Conservation (phyloP, 2,888 invertebrate species). For the Lobophora halterata region DNA sequence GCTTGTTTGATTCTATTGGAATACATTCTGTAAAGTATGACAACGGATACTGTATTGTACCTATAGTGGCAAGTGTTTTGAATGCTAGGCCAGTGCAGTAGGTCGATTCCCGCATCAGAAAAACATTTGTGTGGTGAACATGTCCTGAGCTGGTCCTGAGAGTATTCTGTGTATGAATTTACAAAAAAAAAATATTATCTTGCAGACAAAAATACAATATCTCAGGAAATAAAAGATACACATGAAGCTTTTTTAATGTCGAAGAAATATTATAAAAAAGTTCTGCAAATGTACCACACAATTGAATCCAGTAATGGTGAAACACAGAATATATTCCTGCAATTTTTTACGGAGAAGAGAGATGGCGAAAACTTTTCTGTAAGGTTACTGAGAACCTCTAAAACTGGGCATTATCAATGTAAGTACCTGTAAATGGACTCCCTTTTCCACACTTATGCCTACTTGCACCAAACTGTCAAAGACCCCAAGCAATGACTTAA, state of each 20-base stretch:
- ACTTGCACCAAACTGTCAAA: too few species aligned
- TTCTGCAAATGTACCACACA: conserved; percentile 64
- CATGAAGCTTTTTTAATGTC: conserved; percentile 74
- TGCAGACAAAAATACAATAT: conserved; percentile 62
- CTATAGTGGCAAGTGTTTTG: too few species aligned
- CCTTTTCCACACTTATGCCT: too few species aligned
- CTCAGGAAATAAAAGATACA: conserved; percentile 68
- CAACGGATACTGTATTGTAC: too few species aligned
- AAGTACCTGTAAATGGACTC: conserved; percentile 40
- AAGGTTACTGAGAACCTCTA: conserved; percentile 46
- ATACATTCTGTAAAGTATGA: too few species aligned
- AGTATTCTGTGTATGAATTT: too few species aligned
- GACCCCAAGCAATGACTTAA: too few species aligned
- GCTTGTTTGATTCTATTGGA: too few species aligned
- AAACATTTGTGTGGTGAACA: too few species aligned
- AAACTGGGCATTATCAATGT: conserved; percentile 58
- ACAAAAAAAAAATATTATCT: conserved; percentile 7
- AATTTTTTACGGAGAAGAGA: conserved; percentile 71
- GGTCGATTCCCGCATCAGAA: too few species aligned
- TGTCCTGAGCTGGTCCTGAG: neutral
- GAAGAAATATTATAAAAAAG: conserved; percentile 69
- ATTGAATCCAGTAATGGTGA: conserved; percentile 53
- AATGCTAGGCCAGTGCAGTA: too few species aligned
- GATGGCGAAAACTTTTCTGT: conserved; percentile 64
- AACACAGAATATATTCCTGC: conserved; percentile 57